Percentiles rank a stretch among this genome's conserved stretches.
Conservation (phyloP, 2,797 vertebrate species). For the Tragopan temminckii region DNA sequence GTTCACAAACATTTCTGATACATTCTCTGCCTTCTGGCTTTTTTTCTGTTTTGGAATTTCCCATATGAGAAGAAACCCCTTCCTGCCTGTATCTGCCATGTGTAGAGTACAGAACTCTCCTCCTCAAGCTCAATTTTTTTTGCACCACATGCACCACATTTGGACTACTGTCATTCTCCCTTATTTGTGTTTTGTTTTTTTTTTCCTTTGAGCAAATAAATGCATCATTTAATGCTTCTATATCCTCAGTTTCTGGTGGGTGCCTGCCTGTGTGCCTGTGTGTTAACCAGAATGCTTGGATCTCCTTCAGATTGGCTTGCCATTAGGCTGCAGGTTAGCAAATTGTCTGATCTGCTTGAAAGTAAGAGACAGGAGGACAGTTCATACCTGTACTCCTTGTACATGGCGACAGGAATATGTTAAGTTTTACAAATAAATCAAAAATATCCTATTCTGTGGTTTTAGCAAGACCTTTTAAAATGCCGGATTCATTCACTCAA, state of each 20-base stretch:
- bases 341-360: neutral
- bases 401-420: neutral
- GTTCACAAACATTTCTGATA: neutral
- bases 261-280: rapidly evolving
- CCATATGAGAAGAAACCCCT: neutral
- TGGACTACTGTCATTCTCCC: neutral
- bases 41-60: neutral
- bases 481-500: neutral
- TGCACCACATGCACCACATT: neutral
- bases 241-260: neutral
- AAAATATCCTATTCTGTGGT: neutral
- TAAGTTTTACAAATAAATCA: neutral
- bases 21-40: neutral
- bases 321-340: neutral
- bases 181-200: neutral
- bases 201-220: neutral
- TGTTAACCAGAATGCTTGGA: neutral
- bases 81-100: rapidly evolving
- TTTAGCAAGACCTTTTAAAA: neutral
- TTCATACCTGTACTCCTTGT: neutral
- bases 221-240: neutral
- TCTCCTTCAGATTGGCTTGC: neutral
- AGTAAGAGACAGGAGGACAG: neutral
- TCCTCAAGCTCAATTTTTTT: neutral
- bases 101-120: neutral